Base-by-base conservation (phyloP, 1,140 invertebrate species). In the Tetramorium parvispinum region DNA sequence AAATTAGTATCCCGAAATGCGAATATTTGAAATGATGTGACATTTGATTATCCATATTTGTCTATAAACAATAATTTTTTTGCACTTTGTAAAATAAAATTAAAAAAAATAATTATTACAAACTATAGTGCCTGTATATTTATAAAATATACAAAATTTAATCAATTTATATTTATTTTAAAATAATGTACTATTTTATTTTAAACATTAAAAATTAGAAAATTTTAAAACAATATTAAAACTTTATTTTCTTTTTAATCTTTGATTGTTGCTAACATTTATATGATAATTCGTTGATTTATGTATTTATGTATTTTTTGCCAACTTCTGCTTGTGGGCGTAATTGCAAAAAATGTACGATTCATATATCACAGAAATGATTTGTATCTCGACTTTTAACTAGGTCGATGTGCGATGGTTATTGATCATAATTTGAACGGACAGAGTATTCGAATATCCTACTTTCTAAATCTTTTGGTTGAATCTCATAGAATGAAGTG, bases 191-290 rank as follows among this genome's bases (percentile, higher is more conserved):
- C 40, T 43, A 43, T 7, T 2, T 10, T 43, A 43, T 43, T 43
- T 43, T 43, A 3, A 21, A 18, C 68, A 51, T 2, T 6, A 3
- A 10, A 51, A 51, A 53, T 53, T 53, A 37, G 13, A 37, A 53
- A 51, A 75, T 55, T 73, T 73, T 10, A 32, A 73, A 37, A 55
- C 1, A 37, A 75, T 2, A n/a, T 73, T 73, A 55, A 0, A 37
- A 37, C 11, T 6, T 5, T 75, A 55, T 75, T 32, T 73, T 53
- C 27, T 46, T 11, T 46, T 1, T 24, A 11, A 1, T 51, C 13
- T 73, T 73, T 6, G n/a, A 55, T 55, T 75, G 27, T 55, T 75
- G 51, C 13, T 55, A 75, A 75, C n/a, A 3, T 55, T 75, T 75
- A 21, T 37, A 16, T 11, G 71, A 75, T 55, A 75, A 55, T 13